Percentiles rank a stretch among this genome's conserved stretches.
phyloP scores from a whole-genome alignment of 2,797 vertebrate species.

The Aldrovandia affinis region DNA sequence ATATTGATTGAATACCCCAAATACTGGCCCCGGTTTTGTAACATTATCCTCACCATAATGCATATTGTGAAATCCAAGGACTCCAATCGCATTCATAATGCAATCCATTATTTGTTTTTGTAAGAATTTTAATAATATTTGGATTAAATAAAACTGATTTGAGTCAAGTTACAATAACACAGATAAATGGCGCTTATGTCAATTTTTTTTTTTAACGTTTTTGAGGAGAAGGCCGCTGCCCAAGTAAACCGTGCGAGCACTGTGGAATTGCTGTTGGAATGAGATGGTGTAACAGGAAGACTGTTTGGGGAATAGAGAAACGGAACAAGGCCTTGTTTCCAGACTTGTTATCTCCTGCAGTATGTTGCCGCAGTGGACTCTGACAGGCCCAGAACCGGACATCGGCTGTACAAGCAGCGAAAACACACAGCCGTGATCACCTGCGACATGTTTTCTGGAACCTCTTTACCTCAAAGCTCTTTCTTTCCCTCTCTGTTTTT shows the following conservation, averaged over 20 bases:
- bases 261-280: slow-evolving; percentile 68
- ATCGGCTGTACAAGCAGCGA: slow-evolving; percentile 63
- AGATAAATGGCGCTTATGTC: slow-evolving; percentile 68
- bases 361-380: slow-evolving; percentile 51
- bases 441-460: slow-evolving; percentile 50
- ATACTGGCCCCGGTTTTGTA: neutral
- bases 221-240: slow-evolving; percentile 60
- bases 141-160: slow-evolving; percentile 66
- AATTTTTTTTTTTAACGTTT: slow-evolving; percentile 62
- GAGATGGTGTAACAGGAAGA: slow-evolving; percentile 68
- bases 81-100: slow-evolving; percentile 51
- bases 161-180: slow-evolving; percentile 72
- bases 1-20: neutral
- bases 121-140: slow-evolving; percentile 73
- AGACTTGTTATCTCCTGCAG: slow-evolving; percentile 69
- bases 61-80: slow-evolving; percentile 35
- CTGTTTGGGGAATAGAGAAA: slow-evolving; percentile 65
- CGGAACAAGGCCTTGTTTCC: slow-evolving; percentile 66
- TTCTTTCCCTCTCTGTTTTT: slow-evolving; percentile 51
- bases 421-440: slow-evolving; percentile 70
- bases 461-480: neutral
- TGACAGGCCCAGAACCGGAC: slow-evolving; percentile 60
- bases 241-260: slow-evolving; percentile 67
- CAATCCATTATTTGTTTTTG: slow-evolving; percentile 71
- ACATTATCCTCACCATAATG: too few species aligned